Evolutionary conservation across 2,113 vertebrate species (phyloP).

Genomic region (Carettochelys insculpta): DNA sequence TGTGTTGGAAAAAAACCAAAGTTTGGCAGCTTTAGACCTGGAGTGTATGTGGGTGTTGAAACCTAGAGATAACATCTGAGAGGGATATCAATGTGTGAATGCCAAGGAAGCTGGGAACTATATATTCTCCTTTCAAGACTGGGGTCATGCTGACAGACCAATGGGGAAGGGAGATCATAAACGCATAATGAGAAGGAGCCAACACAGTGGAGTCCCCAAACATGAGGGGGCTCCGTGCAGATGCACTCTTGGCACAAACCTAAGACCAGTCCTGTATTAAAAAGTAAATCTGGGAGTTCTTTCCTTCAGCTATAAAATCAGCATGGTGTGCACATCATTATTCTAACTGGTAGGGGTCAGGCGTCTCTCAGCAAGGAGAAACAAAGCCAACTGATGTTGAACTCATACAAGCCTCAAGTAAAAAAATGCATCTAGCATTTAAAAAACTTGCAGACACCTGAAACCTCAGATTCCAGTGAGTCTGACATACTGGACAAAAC

Average conservation of each 20-base stretch:
- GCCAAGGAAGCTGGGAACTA: background rate
- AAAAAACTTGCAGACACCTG: background rate
- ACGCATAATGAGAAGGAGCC: background rate
- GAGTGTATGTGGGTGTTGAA: background rate
- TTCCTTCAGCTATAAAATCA: background rate
- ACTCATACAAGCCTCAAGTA: background rate
- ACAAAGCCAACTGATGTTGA: background rate
- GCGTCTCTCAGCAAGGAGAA: background rate
- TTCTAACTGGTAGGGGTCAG: background rate
- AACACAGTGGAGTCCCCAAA: background rate
- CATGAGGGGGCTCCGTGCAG: background rate
- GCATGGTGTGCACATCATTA: background rate
- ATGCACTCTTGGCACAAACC: background rate
- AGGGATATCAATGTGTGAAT: background rate
- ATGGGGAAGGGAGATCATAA: background rate
- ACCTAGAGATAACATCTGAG: background rate
- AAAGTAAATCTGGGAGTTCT: background rate
- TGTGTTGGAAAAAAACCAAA: fast-evolving
- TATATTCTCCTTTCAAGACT: background rate
- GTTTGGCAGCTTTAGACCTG: background rate
- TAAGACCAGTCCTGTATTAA: background rate
- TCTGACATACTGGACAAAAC: background rate
- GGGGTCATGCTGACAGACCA: background rate
- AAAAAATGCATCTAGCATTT: background rate
- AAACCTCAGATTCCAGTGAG: background rate